A percentile compares a stretch with the other conserved stretches of the same genome.
phyloP scores from a whole-genome alignment of 92 coral and sea anemone species.

The Palythoa grandiflora region DNA sequence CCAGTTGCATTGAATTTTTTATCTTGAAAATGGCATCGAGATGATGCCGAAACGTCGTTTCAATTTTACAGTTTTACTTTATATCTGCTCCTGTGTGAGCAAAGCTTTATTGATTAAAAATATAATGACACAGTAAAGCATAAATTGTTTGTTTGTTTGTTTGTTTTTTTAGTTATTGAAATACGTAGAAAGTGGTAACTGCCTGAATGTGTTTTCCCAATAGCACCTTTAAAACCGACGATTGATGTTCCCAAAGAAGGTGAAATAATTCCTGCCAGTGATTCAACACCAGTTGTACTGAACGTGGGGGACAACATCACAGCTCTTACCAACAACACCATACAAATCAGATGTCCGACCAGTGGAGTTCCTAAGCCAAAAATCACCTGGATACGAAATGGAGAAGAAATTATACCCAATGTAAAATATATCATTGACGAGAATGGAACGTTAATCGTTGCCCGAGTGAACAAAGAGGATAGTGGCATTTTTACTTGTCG shows the following conservation, averaged over 20 bases:
- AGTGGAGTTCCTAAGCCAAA: conserved; percentile 36
- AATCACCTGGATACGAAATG: conserved; percentile 30
- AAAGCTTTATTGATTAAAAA: no score
- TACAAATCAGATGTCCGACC: conserved; percentile 33
- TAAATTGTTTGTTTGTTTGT: no score
- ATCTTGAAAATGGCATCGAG: no score
- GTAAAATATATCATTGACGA: conserved; percentile 27
- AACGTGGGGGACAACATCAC: conserved; percentile 46
- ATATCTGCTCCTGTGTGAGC: no score
- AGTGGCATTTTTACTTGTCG: conserved; percentile 11
- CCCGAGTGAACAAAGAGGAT: background rate
- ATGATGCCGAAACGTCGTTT: no score
- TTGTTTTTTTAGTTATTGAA: no score
- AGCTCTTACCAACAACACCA: conserved; percentile 45
- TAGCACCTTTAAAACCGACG: conserved; percentile 18
- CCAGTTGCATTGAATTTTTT: no score
- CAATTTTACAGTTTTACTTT: no score
- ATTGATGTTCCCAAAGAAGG: conserved; percentile 39
- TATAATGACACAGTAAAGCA: no score
- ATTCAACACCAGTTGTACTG: conserved; percentile 9
- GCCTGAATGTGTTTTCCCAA: background rate
- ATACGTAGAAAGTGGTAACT: no score
- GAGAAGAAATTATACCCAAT: conserved; percentile 6
- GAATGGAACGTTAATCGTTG: conserved; percentile 8
- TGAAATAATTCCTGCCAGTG: conserved; percentile 30